These are phyloP conservation scores for Argyrosomus regius DNA, from an alignment of 2,797 vertebrate genomes.

Conservation along the genomic window DNA sequence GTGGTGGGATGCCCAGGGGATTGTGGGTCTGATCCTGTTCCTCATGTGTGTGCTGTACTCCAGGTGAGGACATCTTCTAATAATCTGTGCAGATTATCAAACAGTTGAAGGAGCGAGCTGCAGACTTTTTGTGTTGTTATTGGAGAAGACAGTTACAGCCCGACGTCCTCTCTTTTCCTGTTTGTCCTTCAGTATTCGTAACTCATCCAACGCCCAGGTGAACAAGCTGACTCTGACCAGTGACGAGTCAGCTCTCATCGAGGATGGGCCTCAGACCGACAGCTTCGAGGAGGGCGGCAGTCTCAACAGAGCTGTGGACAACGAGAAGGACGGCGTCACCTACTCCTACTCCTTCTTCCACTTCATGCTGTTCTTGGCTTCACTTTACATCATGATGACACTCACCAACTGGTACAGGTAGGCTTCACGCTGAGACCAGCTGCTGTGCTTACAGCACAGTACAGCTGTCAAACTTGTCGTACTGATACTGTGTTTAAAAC, in stretches of 20 bases:
- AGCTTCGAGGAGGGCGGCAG: conserved; percentile 86
- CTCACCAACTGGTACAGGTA: conserved; percentile 95
- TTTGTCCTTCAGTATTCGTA: conserved; percentile 88
- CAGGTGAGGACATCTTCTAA: conserved; percentile 84
- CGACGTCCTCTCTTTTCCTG: background rate
- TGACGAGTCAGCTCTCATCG: conserved; percentile 96
- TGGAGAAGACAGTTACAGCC: too few species aligned
- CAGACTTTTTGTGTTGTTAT: too few species aligned
- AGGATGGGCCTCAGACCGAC: conserved; percentile 90
- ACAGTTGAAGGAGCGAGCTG: background rate
- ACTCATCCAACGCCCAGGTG: conserved; percentile 95
- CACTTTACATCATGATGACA: conserved; percentile 99
- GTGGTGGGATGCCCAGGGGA: conserved; percentile 99
- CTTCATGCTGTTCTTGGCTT: conserved; percentile 99
- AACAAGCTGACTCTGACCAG: conserved; percentile 96
- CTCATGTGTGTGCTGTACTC: conserved; percentile 98
- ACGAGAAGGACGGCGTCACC: conserved; percentile 95
- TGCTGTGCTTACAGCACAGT: background rate
- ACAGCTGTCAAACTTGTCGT: background rate
- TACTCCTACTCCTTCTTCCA: conserved; percentile 99
- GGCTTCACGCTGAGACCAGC: background rate
- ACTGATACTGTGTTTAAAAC: too few species aligned
- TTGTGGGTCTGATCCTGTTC: conserved; percentile 96
- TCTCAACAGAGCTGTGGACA: conserved; percentile 91
- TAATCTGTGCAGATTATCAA: background rate